Evolutionary conservation across 2,113 vertebrate genomes (phyloP).

Genomic region (Dermatemys mawii): DNA sequence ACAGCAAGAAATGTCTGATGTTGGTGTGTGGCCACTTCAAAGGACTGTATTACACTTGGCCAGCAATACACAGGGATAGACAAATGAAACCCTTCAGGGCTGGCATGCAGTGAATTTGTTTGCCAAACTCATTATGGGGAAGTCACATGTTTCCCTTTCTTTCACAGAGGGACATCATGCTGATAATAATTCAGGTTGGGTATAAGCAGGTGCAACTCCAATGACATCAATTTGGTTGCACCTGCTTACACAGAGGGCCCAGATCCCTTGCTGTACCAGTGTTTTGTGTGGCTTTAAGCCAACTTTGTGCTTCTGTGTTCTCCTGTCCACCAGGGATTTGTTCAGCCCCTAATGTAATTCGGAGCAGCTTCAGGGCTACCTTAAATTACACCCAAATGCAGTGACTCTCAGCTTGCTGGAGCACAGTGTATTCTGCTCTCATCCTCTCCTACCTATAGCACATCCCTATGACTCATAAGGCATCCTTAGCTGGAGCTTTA

Average conservation of each 20-base stretch:
- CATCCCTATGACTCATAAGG: not conserved
- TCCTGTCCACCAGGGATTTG: not conserved
- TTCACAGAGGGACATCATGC: not conserved
- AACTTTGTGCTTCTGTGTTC: not conserved
- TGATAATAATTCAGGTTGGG: not conserved
- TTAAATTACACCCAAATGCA: accelerated
- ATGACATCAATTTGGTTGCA: not conserved
- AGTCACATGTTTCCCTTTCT: not conserved
- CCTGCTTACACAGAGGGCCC: not conserved
- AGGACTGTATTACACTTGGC: not conserved
- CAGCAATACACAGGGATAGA: not conserved
- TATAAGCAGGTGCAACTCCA: not conserved
- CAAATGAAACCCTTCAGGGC: constrained; percentile 6
- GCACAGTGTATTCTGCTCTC: accelerated
- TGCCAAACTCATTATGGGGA: constrained; percentile 13
- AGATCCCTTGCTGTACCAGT: not conserved
- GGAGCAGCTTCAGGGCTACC: not conserved
- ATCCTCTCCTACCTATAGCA: accelerated
- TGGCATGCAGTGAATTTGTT: not conserved
- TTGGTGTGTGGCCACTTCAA: not conserved
- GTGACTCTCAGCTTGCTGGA: not conserved
- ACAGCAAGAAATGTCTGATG: constrained; percentile 12
- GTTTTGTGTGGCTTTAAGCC: not conserved
- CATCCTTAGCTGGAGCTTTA: accelerated
- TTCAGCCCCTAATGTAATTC: not conserved